Evolutionary conservation across 2,797 vertebrate genomes (phyloP).

Genomic region (Uromys caudimaculatus): DNA sequence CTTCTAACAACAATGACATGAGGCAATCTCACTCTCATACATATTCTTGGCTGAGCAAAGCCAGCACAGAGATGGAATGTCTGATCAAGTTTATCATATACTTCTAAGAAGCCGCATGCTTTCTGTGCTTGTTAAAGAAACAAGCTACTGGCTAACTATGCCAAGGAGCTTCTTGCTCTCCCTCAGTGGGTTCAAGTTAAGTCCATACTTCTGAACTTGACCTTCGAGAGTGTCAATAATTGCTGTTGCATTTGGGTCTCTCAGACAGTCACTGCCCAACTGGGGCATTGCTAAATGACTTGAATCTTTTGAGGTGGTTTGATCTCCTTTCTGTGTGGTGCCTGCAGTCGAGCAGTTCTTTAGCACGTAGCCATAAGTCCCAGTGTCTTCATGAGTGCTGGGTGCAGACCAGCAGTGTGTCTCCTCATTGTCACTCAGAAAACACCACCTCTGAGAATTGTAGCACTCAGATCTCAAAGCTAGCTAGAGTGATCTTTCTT

Average conservation of each 20-base stretch:
- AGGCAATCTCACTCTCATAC: background rate
- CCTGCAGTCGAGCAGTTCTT: background rate
- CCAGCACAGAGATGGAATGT: background rate
- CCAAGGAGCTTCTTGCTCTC: background rate
- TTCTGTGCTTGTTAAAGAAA: background rate
- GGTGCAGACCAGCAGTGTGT: background rate
- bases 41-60: background rate
- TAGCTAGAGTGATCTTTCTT: background rate
- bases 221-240: background rate
- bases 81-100: background rate
- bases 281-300: background rate
- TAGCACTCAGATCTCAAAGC: background rate
- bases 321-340: background rate
- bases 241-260: background rate
- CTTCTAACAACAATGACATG: background rate
- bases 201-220: background rate
- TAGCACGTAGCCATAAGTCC: background rate
- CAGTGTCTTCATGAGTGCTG: background rate
- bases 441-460: background rate
- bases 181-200: background rate
- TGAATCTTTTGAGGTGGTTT: background rate
- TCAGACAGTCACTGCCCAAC: background rate
- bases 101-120: background rate
- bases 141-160: background rate
- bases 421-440: background rate